Conservation (phyloP, 2,888 invertebrate genomes). For the Alcis repandata region DNA sequence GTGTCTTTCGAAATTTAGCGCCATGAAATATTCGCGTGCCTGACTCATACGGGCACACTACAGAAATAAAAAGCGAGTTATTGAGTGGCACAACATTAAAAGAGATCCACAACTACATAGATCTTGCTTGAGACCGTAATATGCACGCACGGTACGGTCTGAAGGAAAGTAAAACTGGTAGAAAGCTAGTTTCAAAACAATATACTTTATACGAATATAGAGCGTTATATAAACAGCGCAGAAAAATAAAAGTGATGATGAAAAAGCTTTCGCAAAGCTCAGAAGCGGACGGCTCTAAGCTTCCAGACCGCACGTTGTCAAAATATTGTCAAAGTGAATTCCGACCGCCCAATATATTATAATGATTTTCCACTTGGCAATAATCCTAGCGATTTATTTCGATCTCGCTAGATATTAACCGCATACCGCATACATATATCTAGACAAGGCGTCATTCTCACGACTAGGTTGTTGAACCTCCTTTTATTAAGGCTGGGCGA, state of each 20-base stretch:
- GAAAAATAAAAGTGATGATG: slow-evolving; percentile 70
- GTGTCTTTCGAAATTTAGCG: slow-evolving; percentile 24
- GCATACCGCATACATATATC: slow-evolving; percentile 82
- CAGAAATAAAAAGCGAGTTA: slow-evolving; percentile 9
- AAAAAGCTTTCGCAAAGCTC: slow-evolving; percentile 55
- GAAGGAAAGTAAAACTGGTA: neutral
- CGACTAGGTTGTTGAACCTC: slow-evolving; percentile 81
- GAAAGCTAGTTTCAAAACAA: slow-evolving; percentile 13
- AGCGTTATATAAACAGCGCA: slow-evolving; percentile 52
- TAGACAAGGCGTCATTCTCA: slow-evolving; percentile 75
- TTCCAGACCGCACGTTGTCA: slow-evolving; percentile 82
- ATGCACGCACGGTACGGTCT: neutral
- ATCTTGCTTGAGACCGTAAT: too few species aligned
- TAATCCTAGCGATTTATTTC: slow-evolving; percentile 86
- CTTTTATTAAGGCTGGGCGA: slow-evolving; percentile 71
- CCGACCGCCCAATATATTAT: slow-evolving; percentile 84
- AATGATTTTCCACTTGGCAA: slow-evolving; percentile 85
- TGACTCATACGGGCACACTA: slow-evolving; percentile 31
- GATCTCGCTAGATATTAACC: slow-evolving; percentile 83
- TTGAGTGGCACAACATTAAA: neutral
- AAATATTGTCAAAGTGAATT: slow-evolving; percentile 86
- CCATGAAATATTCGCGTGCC: slow-evolving; percentile 16
- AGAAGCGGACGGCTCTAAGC: slow-evolving; percentile 67
- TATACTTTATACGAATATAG: slow-evolving; percentile 57
- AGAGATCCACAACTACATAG: neutral